Conservation (phyloP, 2,888 invertebrate genomes). For the Rhagophthalmus giganteus region DNA sequence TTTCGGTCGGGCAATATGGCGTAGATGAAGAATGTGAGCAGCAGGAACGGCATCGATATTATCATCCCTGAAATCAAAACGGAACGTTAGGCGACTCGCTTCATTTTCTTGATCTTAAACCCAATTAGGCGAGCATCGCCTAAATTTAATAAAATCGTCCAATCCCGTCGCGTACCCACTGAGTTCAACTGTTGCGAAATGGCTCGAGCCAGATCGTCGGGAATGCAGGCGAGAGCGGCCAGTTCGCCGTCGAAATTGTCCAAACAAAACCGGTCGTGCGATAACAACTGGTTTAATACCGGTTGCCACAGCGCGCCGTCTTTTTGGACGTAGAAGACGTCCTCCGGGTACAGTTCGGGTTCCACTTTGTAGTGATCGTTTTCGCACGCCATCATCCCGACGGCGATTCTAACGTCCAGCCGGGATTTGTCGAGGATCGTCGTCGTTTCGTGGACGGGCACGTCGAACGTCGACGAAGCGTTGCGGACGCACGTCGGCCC, state of each 20-base stretch:
- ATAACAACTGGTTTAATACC: not conserved
- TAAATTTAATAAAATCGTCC: too few species aligned
- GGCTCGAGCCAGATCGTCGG: too few species aligned
- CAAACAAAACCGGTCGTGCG: slow-evolving; percentile 18
- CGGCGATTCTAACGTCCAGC: not conserved
- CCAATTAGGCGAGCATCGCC: not conserved
- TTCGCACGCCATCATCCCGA: not conserved
- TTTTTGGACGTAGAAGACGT: slow-evolving; percentile 1
- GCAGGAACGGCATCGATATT: slow-evolving; percentile 72
- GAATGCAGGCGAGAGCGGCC: too few species aligned
- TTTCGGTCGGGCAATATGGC: slow-evolving; percentile 72
- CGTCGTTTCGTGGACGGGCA: too few species aligned
- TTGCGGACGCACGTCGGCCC: slow-evolving; percentile 6
- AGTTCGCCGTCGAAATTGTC: slow-evolving; percentile 28
- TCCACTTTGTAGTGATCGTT: too few species aligned
- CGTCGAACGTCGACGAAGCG: not conserved
- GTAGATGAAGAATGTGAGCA: slow-evolving; percentile 73
- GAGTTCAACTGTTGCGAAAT: too few species aligned
- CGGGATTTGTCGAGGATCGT: not conserved
- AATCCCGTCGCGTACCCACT: too few species aligned
- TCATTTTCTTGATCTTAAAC: not conserved
- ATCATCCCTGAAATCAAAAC: slow-evolving; percentile 63
- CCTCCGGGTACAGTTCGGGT: slow-evolving; percentile 2
- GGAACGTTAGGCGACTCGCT: not conserved
- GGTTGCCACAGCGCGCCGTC: slow-evolving; percentile 6